Evolutionary conservation across 2,888 invertebrate species (phyloP).

Genomic region (Parascotia fuliginaria): DNA sequence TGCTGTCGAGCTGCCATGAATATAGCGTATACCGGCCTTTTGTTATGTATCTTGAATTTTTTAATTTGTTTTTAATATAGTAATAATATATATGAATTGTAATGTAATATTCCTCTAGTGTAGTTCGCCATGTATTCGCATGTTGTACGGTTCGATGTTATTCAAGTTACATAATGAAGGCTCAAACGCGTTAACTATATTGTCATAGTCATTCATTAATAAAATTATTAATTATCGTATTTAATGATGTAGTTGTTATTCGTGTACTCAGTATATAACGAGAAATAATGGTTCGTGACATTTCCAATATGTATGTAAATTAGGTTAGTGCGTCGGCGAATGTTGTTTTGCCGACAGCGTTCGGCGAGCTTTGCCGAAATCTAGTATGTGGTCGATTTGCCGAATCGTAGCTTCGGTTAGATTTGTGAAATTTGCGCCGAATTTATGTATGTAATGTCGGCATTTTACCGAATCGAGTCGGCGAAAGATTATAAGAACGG

Average conservation of each 20-base stretch:
- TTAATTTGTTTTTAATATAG: constrained; percentile 30
- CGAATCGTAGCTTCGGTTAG: constrained; percentile 27
- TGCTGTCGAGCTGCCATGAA: constrained; percentile 76
- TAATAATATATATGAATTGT: constrained; percentile 19
- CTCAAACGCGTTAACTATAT: constrained; percentile 57
- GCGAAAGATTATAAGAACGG: constrained; percentile 6
- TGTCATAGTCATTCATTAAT: constrained; percentile 68
- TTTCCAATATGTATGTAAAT: constrained; percentile 73
- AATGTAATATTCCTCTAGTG: constrained; percentile 34
- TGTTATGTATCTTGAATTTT: constrained; percentile 70
- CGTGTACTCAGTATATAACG: constrained; percentile 73
- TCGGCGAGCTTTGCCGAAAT: constrained; percentile 14
- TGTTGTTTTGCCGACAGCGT: constrained; percentile 28
- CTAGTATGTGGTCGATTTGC: constrained; percentile 18
- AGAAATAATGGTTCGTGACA: constrained; percentile 81
- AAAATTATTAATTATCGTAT: constrained; percentile 48
- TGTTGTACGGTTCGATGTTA: constrained; percentile 30
- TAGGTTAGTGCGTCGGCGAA: constrained; percentile 47
- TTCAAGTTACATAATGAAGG: constrained; percentile 71
- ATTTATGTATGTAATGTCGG: constrained; percentile 6
- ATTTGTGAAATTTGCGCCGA: constrained; percentile 23
- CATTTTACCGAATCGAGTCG: constrained; percentile 2
- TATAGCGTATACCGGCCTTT: constrained; percentile 57
- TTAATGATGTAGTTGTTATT: constrained; percentile 58
- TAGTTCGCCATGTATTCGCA: constrained; percentile 38